Conservation (phyloP, 2,888 invertebrate genomes). For the Drosophila bunnanda region DNA sequence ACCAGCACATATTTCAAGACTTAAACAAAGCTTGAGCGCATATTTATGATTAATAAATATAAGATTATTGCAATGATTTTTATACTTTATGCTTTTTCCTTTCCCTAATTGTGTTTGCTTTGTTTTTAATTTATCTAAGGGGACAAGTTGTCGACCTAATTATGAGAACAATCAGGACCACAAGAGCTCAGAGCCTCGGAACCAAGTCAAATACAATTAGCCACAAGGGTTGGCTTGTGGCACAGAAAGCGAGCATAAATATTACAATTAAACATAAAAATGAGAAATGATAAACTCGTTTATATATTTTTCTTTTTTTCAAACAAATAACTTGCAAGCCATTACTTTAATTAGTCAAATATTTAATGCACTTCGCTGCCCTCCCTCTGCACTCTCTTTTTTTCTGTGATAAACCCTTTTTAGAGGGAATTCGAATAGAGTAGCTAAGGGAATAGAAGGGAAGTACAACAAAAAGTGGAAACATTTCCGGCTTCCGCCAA, state of each 20-base stretch:
- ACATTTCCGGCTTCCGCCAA: conserved; percentile 80
- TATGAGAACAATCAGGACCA: conserved; percentile 36
- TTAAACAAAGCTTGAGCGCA: too few relatives aligned
- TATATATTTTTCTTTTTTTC: conserved; percentile 8
- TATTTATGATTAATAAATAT: conserved; percentile 7
- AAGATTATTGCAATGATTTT: conserved; percentile 5
- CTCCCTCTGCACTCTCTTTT: conserved; percentile 5
- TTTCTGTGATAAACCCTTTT: conserved; percentile 24
- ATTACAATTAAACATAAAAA: conserved; percentile 41
- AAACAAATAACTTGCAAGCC: conserved; percentile 65
- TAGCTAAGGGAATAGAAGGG: conserved; percentile 30
- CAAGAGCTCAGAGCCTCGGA: conserved; percentile 18
- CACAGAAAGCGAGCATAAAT: not conserved
- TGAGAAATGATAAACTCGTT: conserved; percentile 35
- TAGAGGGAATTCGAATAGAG: conserved; percentile 14
- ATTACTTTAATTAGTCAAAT: conserved; percentile 78
- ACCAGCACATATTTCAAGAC: not conserved
- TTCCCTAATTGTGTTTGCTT: conserved; percentile 4
- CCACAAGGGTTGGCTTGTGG: conserved; percentile 26
- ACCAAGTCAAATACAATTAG: conserved; percentile 47
- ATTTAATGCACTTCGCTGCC: conserved; percentile 66
- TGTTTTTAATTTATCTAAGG: conserved; percentile 8
- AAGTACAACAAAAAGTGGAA: conserved; percentile 64
- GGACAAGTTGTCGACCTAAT: conserved; percentile 59
- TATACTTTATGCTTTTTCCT: not conserved